These are phyloP conservation scores for Formica exsecta DNA, from an alignment of 1,140 invertebrate genomes.

Conservation along the genomic window DNA sequence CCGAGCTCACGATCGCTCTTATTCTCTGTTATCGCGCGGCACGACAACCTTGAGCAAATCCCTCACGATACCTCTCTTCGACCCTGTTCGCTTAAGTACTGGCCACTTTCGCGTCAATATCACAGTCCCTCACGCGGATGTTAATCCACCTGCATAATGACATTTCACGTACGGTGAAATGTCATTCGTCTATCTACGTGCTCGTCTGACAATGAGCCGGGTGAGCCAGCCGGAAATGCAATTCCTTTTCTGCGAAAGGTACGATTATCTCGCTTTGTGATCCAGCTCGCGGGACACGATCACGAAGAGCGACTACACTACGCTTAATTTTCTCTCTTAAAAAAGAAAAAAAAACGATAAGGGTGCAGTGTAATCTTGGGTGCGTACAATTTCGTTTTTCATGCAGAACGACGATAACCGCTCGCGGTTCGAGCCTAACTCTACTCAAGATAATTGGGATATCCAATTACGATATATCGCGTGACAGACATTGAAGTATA, in stretches of 20 bases:
- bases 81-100: conserved; percentile 69
- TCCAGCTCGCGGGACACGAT: conserved; percentile 16
- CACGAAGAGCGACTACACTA: conserved; percentile 55
- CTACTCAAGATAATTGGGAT: conserved; percentile 69
- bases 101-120: conserved; percentile 62
- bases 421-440: conserved; percentile 68
- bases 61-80: conserved; percentile 36
- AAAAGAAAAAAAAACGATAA: conserved; percentile 40
- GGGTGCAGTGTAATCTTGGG: conserved; percentile 74
- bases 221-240: conserved; percentile 36
- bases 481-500: conserved; percentile 71
- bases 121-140: conserved; percentile 60
- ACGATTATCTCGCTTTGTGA: conserved; percentile 34
- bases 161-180: background rate
- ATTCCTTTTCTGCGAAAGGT: conserved; percentile 16
- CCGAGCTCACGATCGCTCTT: conserved; percentile 53
- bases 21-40: background rate
- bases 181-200: conserved; percentile 10
- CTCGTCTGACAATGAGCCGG: conserved; percentile 35
- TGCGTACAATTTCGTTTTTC: conserved; percentile 77
- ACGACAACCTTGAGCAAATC: conserved; percentile 51
- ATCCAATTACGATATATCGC: conserved; percentile 64
- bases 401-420: conserved; percentile 73
- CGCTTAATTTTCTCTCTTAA: conserved; percentile 22
- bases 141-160: conserved; percentile 14